Evolutionary conservation across 2,113 vertebrate genomes (phyloP).

Genomic region (Embiotoca jacksoni): DNA sequence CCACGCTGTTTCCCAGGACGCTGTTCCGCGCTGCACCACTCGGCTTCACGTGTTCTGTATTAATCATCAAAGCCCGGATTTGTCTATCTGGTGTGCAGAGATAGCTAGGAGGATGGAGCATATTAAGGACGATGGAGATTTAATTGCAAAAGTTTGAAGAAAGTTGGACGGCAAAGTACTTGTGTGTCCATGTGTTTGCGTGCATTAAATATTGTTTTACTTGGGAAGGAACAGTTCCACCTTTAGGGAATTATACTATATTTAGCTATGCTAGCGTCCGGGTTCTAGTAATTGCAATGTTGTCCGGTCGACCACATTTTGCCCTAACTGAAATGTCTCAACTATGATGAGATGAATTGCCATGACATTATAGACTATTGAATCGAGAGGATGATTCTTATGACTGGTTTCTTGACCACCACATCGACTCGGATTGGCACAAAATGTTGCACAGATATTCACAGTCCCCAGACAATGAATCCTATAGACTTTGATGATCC

Average conservation of each 20-base stretch:
- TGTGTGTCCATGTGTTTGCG: background rate
- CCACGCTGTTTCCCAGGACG: conserved; percentile 27
- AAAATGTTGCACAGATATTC: too few relatives aligned
- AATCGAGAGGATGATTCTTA: too few relatives aligned
- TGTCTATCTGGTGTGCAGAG: conserved; percentile 25
- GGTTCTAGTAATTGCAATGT: background rate
- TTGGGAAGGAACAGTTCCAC: background rate
- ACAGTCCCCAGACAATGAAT: too few relatives aligned
- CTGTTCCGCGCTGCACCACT: conserved; percentile 6
- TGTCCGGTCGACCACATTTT: too few relatives aligned
- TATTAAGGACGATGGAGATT: conserved; percentile 13
- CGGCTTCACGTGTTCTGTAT: conserved; percentile 22
- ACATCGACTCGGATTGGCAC: background rate
- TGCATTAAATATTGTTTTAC: background rate
- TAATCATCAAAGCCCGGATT: conserved; percentile 40
- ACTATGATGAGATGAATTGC: too few relatives aligned
- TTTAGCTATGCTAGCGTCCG: background rate
- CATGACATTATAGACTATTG: too few relatives aligned
- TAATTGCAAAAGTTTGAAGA: background rate
- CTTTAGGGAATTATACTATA: background rate
- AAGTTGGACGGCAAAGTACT: background rate
- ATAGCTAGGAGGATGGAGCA: conserved; percentile 2
- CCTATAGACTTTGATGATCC: too few relatives aligned
- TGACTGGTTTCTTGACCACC: too few relatives aligned
- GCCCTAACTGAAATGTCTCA: too few relatives aligned